Evolutionary conservation across 2,113 vertebrate genomes (phyloP), one percentile per base, ranked within the genome.

Genomic region (Tiliqua scincoides): DNA sequence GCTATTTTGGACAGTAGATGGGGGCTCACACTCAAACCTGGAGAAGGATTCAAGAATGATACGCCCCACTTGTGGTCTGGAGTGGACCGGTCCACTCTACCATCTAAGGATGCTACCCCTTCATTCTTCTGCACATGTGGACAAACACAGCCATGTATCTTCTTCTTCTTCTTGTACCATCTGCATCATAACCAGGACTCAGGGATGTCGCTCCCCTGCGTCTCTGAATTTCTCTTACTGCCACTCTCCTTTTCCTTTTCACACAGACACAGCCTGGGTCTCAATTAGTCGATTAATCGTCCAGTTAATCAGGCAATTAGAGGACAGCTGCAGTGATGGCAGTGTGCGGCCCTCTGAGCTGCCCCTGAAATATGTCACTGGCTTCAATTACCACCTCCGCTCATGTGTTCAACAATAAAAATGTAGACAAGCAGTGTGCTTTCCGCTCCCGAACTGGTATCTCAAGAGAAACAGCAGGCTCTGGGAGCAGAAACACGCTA

Each of bases 271-370:
- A 92, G 92, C 95, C 85, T 87, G 91, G 94, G 93, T 94, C 94
- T 91, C 95, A 95, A 96, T 96, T 95, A 96, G 95, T 94, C 85
- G 79, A 94, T 96, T 95, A 97, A 96, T 95, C 92, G 92, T 93
- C 93, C 94, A 95, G 96, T 93, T 96, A 96, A 95, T 95, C 95
- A 94, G 95, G 95, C 95, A 96, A 96, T 96, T 95, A 96, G 92
- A 90, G 91, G 91, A 92, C 94, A 96, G 96, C 96, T 96, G 94
- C 94, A 83, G 85, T 75, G 84, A 92, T 93, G 93, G 93, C 91
- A 90, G 93, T 89, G 93, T 84, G 89, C 90, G 93, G 73, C 92
- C 80, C 94, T 91, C 87, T 35, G 90, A 91, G 85, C 94, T 91
- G 93, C 91, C 94, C 95, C 94, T 91, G 83, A 78, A 93, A 94